Conservation (phyloP, 1,140 invertebrate genomes). For the Drosophila punjabiensis region DNA sequence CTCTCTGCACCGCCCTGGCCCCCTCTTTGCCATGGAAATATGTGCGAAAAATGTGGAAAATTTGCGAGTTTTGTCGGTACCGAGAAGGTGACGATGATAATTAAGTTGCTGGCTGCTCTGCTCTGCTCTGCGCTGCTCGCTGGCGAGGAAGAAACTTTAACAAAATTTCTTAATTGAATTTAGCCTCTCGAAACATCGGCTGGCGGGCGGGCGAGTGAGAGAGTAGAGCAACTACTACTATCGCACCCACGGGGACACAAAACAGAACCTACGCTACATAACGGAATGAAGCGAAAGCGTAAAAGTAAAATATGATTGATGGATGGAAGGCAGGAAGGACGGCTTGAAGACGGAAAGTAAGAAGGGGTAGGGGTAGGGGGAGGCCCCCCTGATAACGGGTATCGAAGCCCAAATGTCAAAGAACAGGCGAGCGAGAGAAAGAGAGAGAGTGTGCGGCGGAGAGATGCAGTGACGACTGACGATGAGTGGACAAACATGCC, state of each 20-base stretch:
- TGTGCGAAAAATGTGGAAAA: slow-evolving; percentile 55
- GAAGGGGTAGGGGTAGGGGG: background rate
- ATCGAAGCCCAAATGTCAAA: slow-evolving; percentile 53
- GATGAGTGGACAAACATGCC: slow-evolving; percentile 11
- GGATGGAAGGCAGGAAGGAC: background rate
- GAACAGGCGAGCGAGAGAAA: background rate
- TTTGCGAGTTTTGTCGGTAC: slow-evolving; percentile 32
- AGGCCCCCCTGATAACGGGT: slow-evolving; percentile 29
- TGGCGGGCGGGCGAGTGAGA: background rate
- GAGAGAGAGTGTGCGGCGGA: background rate
- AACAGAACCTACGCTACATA: background rate
- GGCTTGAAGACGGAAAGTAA: background rate
- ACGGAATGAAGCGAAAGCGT: slow-evolving; percentile 2
- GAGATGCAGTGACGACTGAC: slow-evolving; percentile 1
- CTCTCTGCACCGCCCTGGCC: background rate
- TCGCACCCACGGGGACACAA: slow-evolving; percentile 34
- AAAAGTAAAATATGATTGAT: slow-evolving; percentile 48
- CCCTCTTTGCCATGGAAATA: slow-evolving; percentile 32
- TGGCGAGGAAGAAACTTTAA: slow-evolving; percentile 44
- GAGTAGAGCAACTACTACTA: slow-evolving; percentile 23
- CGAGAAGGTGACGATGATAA: slow-evolving; percentile 49
- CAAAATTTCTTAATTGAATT: slow-evolving; percentile 72
- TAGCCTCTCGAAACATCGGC: slow-evolving; percentile 12
- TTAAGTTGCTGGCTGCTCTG: slow-evolving; percentile 60
- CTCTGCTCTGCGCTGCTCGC: background rate